Evolutionary conservation across 2,113 vertebrate genomes (phyloP).

Genomic region (Rallus limicola): DNA sequence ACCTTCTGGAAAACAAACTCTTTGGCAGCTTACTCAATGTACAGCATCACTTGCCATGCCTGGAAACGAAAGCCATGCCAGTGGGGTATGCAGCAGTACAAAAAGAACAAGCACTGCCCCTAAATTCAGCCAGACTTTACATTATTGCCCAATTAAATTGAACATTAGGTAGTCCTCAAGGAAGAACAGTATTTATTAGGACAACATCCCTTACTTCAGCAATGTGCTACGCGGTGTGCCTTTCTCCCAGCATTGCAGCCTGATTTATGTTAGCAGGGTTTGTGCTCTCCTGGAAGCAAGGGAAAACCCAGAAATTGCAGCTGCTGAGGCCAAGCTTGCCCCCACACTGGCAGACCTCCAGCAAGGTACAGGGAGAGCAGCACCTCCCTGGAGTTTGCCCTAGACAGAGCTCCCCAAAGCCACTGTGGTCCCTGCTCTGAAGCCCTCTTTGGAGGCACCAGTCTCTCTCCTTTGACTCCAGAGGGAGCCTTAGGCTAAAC

Average conservation of each 20-base stretch:
- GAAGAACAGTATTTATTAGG: neutral
- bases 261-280: neutral
- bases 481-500: slow-evolving; percentile 45
- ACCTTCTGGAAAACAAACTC: neutral
- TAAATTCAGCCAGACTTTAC: neutral
- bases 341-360: neutral
- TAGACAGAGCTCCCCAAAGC: neutral
- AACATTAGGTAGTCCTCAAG: neutral
- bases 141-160: neutral
- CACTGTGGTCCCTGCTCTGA: neutral
- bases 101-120: neutral
- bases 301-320: neutral
- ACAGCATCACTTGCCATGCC: neutral
- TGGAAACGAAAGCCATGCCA: neutral
- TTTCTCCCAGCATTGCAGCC: neutral
- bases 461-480: slow-evolving; percentile 30
- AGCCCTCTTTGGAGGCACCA: neutral
- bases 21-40: neutral
- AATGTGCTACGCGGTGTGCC: neutral
- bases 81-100: neutral
- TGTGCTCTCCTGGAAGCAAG: neutral
- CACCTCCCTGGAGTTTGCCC: neutral
- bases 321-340: neutral
- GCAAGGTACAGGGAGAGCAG: accelerated
- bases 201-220: neutral